Percentiles rank a stretch among this genome's conserved stretches.
Evolutionary conservation across 2,113 vertebrate genomes (phyloP).

Genomic region (Rhinopomastus cyanomelas): DNA sequence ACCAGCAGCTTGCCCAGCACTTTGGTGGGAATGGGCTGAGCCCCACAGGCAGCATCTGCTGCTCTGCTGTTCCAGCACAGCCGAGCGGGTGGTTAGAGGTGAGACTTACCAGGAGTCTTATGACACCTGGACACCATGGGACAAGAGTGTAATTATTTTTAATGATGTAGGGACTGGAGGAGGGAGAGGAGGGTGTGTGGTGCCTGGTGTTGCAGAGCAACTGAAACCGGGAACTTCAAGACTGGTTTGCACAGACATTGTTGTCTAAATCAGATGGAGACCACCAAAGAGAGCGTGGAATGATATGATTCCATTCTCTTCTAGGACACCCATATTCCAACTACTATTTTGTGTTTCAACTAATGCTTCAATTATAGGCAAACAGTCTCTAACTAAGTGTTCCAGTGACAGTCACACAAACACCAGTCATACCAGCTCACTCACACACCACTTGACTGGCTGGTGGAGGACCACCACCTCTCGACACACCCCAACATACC

Average conservation of each 20-base stretch:
- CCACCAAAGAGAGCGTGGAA: background rate
- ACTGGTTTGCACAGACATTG: background rate
- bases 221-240: background rate
- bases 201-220: background rate
- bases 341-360: background rate
- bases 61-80: background rate
- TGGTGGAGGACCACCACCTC: background rate
- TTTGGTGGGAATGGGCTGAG: background rate
- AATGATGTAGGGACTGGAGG: constrained; percentile 5
- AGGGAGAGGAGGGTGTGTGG: background rate
- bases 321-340: background rate
- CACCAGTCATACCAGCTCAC: rapidly evolving
- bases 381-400: background rate
- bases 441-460: background rate
- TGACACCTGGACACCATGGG: constrained; percentile 1
- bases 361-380: background rate
- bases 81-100: background rate
- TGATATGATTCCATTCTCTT: rapidly evolving
- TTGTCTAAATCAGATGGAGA: background rate
- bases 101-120: constrained; percentile 52
- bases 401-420: background rate
- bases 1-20: rapidly evolving
- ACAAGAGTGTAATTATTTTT: constrained; percentile 52
- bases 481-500: background rate
- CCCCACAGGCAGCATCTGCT: background rate